phyloP scores from a whole-genome alignment of 2,888 invertebrate species.

The Lithosia quadra region DNA sequence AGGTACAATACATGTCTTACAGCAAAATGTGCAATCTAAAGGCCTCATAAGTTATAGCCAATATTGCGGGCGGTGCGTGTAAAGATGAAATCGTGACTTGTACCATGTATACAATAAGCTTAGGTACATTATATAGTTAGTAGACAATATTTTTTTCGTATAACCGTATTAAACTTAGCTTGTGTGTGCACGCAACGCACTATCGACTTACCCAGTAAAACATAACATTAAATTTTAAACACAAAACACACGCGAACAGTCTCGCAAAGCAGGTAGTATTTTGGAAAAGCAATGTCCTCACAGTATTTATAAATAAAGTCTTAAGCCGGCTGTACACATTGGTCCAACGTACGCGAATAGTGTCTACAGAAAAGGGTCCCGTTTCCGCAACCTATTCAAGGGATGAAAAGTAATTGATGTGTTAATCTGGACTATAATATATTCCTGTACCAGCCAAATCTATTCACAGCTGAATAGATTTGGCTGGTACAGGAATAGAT shows the following conservation, averaged over 20 bases:
- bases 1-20: neutral
- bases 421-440: too few relatives aligned
- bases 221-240: neutral
- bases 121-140: neutral
- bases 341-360: neutral
- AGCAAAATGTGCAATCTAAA: neutral
- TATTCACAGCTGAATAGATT: too few relatives aligned
- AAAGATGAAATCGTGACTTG: neutral
- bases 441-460: too few relatives aligned
- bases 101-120: slow-evolving; percentile 1
- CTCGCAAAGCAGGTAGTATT: neutral
- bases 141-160: neutral
- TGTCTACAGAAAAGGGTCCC: neutral
- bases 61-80: neutral
- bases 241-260: neutral
- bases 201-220: neutral
- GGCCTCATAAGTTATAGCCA: neutral
- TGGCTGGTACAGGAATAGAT: too few relatives aligned
- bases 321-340: neutral
- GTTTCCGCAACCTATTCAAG: too few relatives aligned
- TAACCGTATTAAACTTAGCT: neutral
- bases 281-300: neutral
- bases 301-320: neutral
- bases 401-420: too few relatives aligned
- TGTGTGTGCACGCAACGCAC: neutral